These are phyloP conservation scores for Heliconius cydno DNA, from an alignment of 2,888 invertebrate genomes.

Conservation along the genomic window DNA sequence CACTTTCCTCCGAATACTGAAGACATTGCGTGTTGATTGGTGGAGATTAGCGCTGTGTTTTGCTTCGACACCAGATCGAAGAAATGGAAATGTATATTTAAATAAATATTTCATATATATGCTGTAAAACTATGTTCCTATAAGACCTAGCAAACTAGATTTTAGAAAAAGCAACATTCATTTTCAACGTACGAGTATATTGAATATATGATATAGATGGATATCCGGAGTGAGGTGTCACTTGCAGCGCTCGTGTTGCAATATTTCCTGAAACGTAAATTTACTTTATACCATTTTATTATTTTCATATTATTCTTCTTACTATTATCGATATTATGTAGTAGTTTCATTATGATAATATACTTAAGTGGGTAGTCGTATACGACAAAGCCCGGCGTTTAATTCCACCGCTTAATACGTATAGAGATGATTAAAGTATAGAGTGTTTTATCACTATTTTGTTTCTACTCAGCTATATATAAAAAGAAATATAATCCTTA, in stretches of 20 bases:
- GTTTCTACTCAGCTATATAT: too few species aligned
- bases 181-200: neutral
- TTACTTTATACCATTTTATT: slow-evolving; percentile 1
- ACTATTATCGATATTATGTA: neutral
- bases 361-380: neutral
- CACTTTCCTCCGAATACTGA: too few species aligned
- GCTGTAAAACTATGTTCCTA: neutral
- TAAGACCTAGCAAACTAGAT: slow-evolving; percentile 2
- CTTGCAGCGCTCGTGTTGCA: slow-evolving; percentile 19
- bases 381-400: too few species aligned
- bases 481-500: too few species aligned
- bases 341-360: neutral
- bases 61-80: too few species aligned
- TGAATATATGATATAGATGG: slow-evolving; percentile 16
- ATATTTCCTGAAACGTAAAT: slow-evolving; percentile 1
- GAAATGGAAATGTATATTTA: too few species aligned
- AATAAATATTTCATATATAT: too few species aligned
- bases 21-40: too few species aligned
- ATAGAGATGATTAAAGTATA: too few species aligned
- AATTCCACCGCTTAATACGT: too few species aligned
- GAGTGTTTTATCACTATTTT: too few species aligned
- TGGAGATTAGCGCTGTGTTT: too few species aligned
- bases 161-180: neutral
- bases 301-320: slow-evolving; percentile 1
- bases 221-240: slow-evolving; percentile 8